Evolutionary conservation across 2,113 vertebrate species (phyloP), one percentile per base, ranked within the genome.

Genomic region (Labeo catla): DNA sequence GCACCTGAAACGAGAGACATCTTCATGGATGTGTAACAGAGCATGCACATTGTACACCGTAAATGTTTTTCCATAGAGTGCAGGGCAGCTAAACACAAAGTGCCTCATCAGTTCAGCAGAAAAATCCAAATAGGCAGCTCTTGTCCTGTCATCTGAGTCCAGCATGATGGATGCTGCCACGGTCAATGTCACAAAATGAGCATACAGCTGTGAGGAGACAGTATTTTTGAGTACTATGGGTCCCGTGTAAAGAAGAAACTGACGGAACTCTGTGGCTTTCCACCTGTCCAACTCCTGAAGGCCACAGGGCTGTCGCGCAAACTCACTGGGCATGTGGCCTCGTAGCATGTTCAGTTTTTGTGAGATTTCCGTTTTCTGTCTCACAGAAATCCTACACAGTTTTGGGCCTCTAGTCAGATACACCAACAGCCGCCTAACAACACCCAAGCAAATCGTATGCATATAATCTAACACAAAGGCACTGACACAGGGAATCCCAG

Each of bases 371-470:
- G 7, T 34, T 34, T 66, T 73, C 43, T 82, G 50, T 19, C 57
- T 74, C 34, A 72, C 68, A 82, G 86, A 86, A 15, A 86, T 16
- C n/a, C 76, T 28, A 39, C 65, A 81, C 23, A 80, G 19, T 59
- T 80, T 70, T 43, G 77, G 84, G 65, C 63, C 76, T 8, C 76
- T 23, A 47, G 65, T 86, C 77, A 79, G 13, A 34, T 74, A 84
- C 11, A 80, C 16, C 39, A 80, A 59, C 61, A 72, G 11, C 16
- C 65, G 59, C 36, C 50, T 76, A 57, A 84, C 70, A 45, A 84
- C 89, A 45, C 84, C 89, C 28, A 90, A 83, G 81, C 82, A 68
- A 28, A 87, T 73, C 34, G 70, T 83, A 39, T 89, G 81, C 81
- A 87, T 87, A 43, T 87, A 84, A 21, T 77, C 78, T 7, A 85